Conservation (phyloP, 2,113 vertebrate species). For the Gallinago media region DNA sequence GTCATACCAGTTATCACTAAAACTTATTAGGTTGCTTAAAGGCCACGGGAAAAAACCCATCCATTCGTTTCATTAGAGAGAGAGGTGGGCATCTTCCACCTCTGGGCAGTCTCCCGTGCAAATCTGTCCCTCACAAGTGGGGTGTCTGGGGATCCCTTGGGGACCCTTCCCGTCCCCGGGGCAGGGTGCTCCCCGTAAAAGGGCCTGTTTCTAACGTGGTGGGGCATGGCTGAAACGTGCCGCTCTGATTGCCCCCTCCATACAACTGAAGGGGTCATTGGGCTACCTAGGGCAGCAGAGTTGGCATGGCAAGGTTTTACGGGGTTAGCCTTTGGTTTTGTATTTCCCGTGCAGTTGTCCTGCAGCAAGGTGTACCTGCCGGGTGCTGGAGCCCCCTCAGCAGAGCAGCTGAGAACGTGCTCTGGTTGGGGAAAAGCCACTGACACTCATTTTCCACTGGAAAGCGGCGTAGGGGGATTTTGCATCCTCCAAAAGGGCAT, state of each 20-base stretch:
- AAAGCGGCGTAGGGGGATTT: background rate
- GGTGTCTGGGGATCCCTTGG: accelerated
- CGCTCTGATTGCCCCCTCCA: background rate
- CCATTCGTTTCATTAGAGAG: background rate
- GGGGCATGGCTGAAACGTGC: background rate
- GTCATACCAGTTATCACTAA: background rate
- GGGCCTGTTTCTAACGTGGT: background rate
- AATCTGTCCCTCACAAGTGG: background rate
- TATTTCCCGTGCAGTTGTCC: background rate
- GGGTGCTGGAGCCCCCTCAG: background rate
- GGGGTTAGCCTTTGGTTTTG: conserved; percentile 6
- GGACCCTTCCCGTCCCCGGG: background rate
- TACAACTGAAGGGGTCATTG: background rate
- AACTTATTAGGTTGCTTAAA: background rate
- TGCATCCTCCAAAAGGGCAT: conserved; percentile 10
- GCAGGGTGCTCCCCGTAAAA: background rate
- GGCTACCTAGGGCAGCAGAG: conserved; percentile 13
- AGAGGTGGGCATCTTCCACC: background rate
- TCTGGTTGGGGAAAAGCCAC: background rate
- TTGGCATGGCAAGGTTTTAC: background rate
- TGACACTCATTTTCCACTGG: background rate
- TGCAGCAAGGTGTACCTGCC: background rate
- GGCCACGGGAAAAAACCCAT: background rate
- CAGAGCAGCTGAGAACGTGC: background rate
- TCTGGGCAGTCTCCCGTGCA: background rate